Base-by-base conservation (phyloP, 2,797 vertebrate genomes). In the Sandelia bainsii region DNA sequence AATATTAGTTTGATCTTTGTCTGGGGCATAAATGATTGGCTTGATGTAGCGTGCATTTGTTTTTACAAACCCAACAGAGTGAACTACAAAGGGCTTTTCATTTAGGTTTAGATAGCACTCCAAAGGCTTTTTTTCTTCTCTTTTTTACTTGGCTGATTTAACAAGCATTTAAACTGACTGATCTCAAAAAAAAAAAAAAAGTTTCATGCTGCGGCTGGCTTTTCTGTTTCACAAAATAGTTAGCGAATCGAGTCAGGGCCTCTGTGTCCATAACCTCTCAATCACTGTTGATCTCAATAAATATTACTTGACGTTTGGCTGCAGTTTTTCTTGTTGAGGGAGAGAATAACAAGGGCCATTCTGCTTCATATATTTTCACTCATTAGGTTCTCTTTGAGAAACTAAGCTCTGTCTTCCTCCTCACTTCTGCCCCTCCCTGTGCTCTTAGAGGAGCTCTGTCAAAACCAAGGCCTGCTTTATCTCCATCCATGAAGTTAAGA, bases 271-370 rank as follows among this genome's bases (percentile, higher is more conserved):
- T 92, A 94, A 94, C 93, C 91, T 91, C 83, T 91, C 80, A 71
- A 69, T 92, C 92, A 92, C 90, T 93, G 92, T 89, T 93, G 87
- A 92, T 92, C 61, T 82, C 82, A 83, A 84, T 92, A 94, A 94
- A 94, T 93, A 92, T 78, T 72, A 84, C 79, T 83, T 93, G 91
- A 91, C 87, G 56, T 92, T 90, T 88, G 75, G 81, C 86, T 89
- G 88, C 91, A 65, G 89, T 91, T 93, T 94, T 90, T 91, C 90
- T 92, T 93, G 93, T 93, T 65, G 62, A 78, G 78, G 85, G 84
- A 89, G 89, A 91, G 87, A 89, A 91, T 91, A 93, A 93, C 92
- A 93, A 92, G 86, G 85, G 85, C 80, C 85, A 90, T 88, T 93
- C 89, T 86, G 92, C 91, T 92, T 90, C 89, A 80, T 92, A 90